phyloP scores from a whole-genome alignment of 2,113 vertebrate genomes.

The Paramormyrops kingsleyae region DNA sequence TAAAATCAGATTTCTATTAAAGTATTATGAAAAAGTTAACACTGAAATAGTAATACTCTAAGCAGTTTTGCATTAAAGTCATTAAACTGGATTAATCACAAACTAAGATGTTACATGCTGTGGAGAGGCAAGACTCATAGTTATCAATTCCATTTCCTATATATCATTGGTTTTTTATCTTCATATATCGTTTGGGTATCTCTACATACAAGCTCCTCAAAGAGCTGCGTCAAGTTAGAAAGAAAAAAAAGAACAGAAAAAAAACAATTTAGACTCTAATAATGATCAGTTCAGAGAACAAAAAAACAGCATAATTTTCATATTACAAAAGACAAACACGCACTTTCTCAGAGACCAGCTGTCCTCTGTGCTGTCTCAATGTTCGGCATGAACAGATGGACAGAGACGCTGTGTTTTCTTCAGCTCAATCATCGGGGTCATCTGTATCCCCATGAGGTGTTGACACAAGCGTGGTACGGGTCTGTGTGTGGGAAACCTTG shows the following conservation, averaged over 20 bases:
- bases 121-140: background rate
- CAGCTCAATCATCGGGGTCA: constrained; percentile 38
- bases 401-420: constrained; percentile 43
- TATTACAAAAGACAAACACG: background rate
- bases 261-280: background rate
- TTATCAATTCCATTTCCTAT: background rate
- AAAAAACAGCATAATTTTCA: background rate
- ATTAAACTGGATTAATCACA: background rate
- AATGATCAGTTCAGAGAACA: background rate
- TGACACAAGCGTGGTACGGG: constrained; percentile 14
- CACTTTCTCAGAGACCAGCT: constrained; percentile 44
- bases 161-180: background rate
- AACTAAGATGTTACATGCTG: background rate
- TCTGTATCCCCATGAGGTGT: constrained; percentile 40
- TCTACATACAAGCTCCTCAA: background rate
- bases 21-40: background rate
- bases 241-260: background rate
- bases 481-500: background rate
- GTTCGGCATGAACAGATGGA: constrained; percentile 43
- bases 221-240: background rate
- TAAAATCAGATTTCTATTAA: background rate
- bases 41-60: background rate
- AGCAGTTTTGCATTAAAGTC: background rate
- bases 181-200: background rate
- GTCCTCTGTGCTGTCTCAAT: constrained; percentile 7